Evolutionary conservation across 1,140 invertebrate genomes (phyloP).

Genomic region (Brachionus rubens): DNA sequence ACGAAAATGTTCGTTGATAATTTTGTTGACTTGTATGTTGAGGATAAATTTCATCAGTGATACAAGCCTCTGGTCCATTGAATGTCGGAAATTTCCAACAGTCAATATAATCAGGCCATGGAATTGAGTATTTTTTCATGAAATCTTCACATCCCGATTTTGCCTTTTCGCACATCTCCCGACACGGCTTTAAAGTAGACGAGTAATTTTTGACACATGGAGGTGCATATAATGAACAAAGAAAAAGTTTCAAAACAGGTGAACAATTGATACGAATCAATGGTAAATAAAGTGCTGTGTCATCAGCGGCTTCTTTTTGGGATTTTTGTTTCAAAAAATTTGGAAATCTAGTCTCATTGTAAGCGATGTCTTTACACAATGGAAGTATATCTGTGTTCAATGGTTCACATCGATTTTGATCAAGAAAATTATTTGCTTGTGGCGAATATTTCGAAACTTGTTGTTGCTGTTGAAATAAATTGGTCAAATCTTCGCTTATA

Average conservation of each 20-base stretch:
- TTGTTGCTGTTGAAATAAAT: constrained; percentile 3
- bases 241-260: constrained; percentile 84
- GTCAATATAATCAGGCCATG: constrained; percentile 87
- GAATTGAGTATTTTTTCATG: constrained; percentile 86
- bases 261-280: constrained; percentile 94
- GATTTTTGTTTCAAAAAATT: constrained; percentile 86
- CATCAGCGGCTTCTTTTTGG: constrained; percentile 88
- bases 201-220: constrained; percentile 72
- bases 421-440: too few species aligned
- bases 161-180: constrained; percentile 77
- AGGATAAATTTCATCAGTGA: constrained; percentile 74
- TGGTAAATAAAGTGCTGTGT: constrained; percentile 88
- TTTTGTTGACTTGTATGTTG: constrained; percentile 48
- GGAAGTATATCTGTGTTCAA: constrained; percentile 67
- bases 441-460: neutral
- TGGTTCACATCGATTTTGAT: neutral
- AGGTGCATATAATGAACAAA: constrained; percentile 91
- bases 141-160: constrained; percentile 80
- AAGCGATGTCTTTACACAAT: constrained; percentile 83
- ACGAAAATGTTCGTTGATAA: constrained; percentile 48
- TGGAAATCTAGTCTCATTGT: constrained; percentile 93
- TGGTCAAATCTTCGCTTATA: neutral
- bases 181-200: constrained; percentile 45
- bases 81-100: constrained; percentile 78
- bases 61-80: constrained; percentile 71